Evolutionary conservation across 2,888 invertebrate species (phyloP).

Genomic region (Polydrusus cervinus): DNA sequence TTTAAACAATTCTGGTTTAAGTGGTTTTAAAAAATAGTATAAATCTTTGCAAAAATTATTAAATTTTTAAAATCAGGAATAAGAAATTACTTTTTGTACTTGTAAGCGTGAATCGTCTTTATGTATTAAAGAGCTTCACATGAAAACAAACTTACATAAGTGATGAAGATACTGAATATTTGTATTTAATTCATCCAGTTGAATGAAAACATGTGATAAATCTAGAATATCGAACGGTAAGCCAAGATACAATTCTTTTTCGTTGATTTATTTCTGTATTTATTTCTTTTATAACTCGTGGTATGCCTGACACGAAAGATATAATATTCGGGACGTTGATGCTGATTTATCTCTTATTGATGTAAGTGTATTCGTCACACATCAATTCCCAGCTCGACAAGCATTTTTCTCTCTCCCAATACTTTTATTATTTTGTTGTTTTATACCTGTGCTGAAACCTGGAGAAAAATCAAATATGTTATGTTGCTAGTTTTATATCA

Average conservation of each 20-base stretch:
- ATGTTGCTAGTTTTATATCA: constrained; percentile 14
- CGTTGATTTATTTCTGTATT: constrained; percentile 34
- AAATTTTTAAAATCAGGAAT: too few relatives aligned
- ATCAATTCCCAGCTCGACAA: constrained; percentile 16
- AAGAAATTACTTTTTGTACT: too few relatives aligned
- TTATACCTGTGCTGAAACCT: constrained; percentile 19
- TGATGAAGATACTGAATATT: too few relatives aligned
- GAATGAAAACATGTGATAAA: not conserved
- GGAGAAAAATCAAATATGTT: not conserved
- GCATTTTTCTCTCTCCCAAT: not conserved
- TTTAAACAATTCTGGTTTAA: too few relatives aligned
- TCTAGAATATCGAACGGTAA: not conserved
- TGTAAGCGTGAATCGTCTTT: too few relatives aligned
- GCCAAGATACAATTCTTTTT: constrained; percentile 18
- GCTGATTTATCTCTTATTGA: constrained; percentile 29
- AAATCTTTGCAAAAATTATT: too few relatives aligned
- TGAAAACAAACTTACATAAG: too few relatives aligned
- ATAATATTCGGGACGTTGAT: constrained; percentile 18
- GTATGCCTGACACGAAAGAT: not conserved
- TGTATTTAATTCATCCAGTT: not conserved
- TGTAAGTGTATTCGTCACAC: constrained; percentile 12
- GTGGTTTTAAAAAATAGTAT: too few relatives aligned
- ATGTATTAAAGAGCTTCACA: too few relatives aligned
- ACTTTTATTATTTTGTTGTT: constrained; percentile 17
- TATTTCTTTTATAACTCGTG: constrained; percentile 10